Evolutionary conservation across 2,113 vertebrate species (phyloP), one percentile per base, ranked within the genome.

Genomic region (Grus americana): DNA sequence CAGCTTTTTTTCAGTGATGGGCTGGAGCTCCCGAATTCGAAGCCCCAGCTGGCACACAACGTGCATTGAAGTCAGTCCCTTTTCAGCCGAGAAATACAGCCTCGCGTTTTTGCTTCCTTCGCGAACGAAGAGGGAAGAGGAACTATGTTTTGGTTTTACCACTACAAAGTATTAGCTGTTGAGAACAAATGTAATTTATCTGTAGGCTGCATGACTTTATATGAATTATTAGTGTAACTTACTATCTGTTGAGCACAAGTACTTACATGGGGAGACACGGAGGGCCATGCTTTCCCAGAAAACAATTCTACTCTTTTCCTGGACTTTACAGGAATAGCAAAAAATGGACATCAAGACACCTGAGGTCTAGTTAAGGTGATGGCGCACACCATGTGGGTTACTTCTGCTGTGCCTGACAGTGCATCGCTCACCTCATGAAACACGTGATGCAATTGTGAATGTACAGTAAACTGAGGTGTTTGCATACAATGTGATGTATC

Each of bases 51-150:
- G 50, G 61, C 61, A 63, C 66, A 58, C 30, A 57, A 23, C 4
- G 0, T 46, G 27, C 0, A 1, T 5, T 70, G n/a, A 67, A 62
- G 18, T 22, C 61, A 14, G 40, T 34, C 23, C 2, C 0, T 44
- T 79, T 82, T 57, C 65, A 82, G 46, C 40, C 0, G 2, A 83
- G 38, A 72, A 59, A 44, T 22, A 61, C 14, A 89, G 66, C 61
- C n/a, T 63, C n/a, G 36, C 7, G 61, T 34, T 74, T 79, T 86
- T 78, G 32, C 22, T 70, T 90, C 49, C 86, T 73, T 83, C 30
- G 49, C 44, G 26, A 93, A 79, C 59, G 49, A 62, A 47, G 19
- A 74, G 5, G 22, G 63, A 19, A 72, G 59, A 57, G 4, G 21
- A 66, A 62, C 47, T 55, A 4, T 15, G 34, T 27, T 38, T 42